phyloP scores from a whole-genome alignment of 2,888 invertebrate genomes.

The Lathronympha strigana region DNA sequence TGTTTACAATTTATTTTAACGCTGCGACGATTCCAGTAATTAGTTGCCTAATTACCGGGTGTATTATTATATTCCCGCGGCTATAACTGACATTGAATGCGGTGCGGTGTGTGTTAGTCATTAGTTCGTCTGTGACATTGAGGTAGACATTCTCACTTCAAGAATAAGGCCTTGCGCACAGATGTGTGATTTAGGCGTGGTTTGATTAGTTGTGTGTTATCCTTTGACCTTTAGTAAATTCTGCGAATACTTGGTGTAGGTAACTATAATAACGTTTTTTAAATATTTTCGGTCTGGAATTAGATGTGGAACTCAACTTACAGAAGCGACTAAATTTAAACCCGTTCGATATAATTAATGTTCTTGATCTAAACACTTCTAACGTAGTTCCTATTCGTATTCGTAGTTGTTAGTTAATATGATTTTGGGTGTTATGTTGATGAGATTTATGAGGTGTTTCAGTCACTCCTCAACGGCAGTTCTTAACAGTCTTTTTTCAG shows the following conservation, averaged over 20 bases:
- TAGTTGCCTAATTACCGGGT: slow-evolving; percentile 39
- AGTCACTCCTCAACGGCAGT: too few species aligned
- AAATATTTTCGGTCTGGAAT: too few species aligned
- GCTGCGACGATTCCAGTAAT: slow-evolving; percentile 15
- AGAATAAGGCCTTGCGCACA: slow-evolving; percentile 59
- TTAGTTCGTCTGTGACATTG: slow-evolving; percentile 64
- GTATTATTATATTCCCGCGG: slow-evolving; percentile 53
- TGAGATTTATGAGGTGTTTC: too few species aligned
- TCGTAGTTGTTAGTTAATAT: too few species aligned
- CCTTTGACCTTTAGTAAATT: slow-evolving; percentile 2
- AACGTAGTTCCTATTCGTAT: too few species aligned
- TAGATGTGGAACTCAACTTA: too few species aligned
- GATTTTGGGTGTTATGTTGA: too few species aligned
- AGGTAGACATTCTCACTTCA: slow-evolving; percentile 56
- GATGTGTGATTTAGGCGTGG: slow-evolving; percentile 53
- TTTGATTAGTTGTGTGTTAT: slow-evolving; percentile 52
- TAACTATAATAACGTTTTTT: too few species aligned
- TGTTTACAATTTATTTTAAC: background rate
- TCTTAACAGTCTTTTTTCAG: too few species aligned
- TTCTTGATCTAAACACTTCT: too few species aligned
- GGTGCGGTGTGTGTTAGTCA: slow-evolving; percentile 57
- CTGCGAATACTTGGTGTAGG: background rate
- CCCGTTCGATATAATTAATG: too few species aligned
- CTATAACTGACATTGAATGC: slow-evolving; percentile 47
- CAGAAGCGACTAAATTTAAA: too few species aligned